These are phyloP conservation scores for Brachionus asplanchnoidis DNA, from an alignment of 1,140 invertebrate species.

Conservation along the genomic window DNA sequence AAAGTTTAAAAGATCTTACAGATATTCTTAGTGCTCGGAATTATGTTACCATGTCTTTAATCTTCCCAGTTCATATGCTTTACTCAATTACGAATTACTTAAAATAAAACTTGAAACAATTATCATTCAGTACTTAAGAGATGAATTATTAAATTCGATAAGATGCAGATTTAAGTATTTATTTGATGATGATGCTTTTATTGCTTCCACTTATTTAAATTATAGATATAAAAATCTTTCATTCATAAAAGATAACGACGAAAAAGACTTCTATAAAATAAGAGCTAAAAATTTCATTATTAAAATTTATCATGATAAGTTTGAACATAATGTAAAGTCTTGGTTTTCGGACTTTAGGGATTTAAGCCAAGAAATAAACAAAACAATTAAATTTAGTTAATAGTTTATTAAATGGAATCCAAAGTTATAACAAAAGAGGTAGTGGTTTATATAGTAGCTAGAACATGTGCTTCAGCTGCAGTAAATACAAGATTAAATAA, in stretches of 20 bases:
- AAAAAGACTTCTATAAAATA: neutral
- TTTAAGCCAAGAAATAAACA: too few species aligned
- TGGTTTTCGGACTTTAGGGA: too few species aligned
- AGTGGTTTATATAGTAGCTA: too few species aligned
- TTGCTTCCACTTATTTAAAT: neutral
- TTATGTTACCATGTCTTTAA: neutral
- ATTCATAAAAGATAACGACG: neutral
- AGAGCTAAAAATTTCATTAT: neutral
- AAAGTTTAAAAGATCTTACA: neutral
- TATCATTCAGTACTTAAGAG: neutral
- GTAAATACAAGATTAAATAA: too few species aligned
- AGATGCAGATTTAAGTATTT: neutral
- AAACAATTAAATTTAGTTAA: too few species aligned
- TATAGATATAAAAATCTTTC: neutral
- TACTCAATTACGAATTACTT: neutral
- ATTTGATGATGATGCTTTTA: neutral
- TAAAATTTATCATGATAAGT: neutral
- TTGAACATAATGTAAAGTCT: too few species aligned
- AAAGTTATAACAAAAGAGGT: too few species aligned
- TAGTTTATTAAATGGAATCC: too few species aligned
- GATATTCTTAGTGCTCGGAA: neutral
- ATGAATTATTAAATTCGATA: neutral
- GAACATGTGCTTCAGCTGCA: too few species aligned
- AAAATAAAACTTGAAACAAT: neutral
- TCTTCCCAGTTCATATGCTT: neutral